Evolutionary conservation across 2,797 vertebrate genomes (phyloP).

Genomic region (Peromyscus nudipes): DNA sequence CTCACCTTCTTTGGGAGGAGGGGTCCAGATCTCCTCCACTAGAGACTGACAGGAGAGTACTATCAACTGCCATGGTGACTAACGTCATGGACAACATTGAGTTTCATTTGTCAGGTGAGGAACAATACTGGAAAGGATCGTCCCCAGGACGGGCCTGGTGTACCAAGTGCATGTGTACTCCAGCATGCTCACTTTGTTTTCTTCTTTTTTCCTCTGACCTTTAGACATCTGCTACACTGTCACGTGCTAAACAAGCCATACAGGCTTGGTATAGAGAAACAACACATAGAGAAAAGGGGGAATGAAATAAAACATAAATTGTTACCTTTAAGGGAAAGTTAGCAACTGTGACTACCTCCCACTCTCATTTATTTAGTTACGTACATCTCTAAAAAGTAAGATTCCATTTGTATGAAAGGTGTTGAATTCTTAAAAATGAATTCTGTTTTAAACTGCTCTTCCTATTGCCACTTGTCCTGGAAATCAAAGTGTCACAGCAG

Average conservation of each 20-base stretch:
- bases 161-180: neutral
- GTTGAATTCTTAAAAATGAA: neutral
- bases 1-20: neutral
- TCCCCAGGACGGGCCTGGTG: neutral
- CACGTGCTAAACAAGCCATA: neutral
- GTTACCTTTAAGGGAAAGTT: neutral
- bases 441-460: neutral
- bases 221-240: constrained; percentile 6
- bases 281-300: neutral
- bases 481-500: neutral
- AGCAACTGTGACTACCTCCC: neutral
- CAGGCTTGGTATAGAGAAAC: neutral
- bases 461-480: neutral
- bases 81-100: fast-evolving
- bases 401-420: neutral
- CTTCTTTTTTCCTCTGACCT: neutral
- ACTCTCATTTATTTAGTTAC: constrained; percentile 11
- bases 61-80: no score
- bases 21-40: neutral
- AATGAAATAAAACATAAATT: neutral
- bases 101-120: neutral
- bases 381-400: neutral
- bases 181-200: neutral
- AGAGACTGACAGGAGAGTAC: neutral
- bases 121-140: neutral